Conservation (phyloP, 1,140 invertebrate species). For the Pemphigus obesinymphae region DNA sequence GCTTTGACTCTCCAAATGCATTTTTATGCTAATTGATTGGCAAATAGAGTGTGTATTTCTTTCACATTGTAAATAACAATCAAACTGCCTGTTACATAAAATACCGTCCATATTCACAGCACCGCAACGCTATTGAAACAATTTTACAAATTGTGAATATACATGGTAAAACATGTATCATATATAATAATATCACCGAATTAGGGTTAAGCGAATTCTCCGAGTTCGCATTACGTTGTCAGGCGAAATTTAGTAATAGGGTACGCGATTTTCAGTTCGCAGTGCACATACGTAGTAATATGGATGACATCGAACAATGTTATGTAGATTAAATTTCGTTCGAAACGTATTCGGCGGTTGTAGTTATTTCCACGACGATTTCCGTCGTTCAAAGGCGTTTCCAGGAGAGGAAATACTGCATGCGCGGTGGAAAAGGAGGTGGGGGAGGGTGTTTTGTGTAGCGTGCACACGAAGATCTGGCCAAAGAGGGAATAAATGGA, state of each 20-base stretch:
- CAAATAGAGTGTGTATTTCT: too few relatives aligned
- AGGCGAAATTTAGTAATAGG: neutral
- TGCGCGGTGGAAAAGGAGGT: neutral
- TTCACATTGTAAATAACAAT: too few relatives aligned
- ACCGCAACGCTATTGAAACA: too few relatives aligned
- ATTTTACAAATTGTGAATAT: neutral
- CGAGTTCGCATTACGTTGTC: neutral
- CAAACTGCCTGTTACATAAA: too few relatives aligned
- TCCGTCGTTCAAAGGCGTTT: neutral
- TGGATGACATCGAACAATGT: neutral
- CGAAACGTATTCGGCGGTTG: neutral
- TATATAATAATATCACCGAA: too few relatives aligned
- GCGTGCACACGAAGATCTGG: neutral
- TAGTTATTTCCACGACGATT: too few relatives aligned
- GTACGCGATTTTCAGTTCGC: neutral
- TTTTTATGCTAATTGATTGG: too few relatives aligned
- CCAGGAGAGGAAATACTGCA: neutral
- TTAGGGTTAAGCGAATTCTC: neutral
- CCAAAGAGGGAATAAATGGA: constrained; percentile 23
- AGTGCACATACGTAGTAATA: neutral
- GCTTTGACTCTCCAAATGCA: too few relatives aligned
- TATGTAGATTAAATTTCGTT: constrained; percentile 2
- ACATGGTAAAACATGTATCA: neutral
- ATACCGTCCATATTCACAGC: too few relatives aligned
- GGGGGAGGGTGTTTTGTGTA: neutral